Evolutionary conservation across 2,888 invertebrate genomes (phyloP), one percentile per base, ranked within the genome.

Genomic region (Platycnemis pennipes): DNA sequence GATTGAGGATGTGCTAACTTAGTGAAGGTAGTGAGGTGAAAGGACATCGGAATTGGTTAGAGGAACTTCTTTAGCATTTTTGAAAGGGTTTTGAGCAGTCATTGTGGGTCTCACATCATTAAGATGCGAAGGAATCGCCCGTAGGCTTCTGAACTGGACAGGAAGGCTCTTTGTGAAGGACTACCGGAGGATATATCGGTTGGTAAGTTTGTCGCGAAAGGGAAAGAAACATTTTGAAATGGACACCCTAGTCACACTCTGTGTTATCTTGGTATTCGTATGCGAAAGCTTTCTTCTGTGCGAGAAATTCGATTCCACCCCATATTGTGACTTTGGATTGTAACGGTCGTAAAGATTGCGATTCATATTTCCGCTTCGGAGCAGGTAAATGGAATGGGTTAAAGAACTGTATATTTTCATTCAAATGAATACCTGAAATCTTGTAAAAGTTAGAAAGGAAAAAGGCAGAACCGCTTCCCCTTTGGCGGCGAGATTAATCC

Each of bases 1-100:
- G 91, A 91, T 91, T 56, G 44, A 91, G 63, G 91, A 91, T 91
- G 91, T 91, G 91, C 44, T 91, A 91, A 91, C 63, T 91, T 91
- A 4, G 63, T 56, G 44, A 44, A 91, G 91, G 63, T 77, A 63
- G 11, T 63, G 91, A 19, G 63, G 69, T n/a, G 44, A 91, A 63
- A 91, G 91, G 63, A 63, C 37, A 37, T 77, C 1, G 77, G 77
- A 26, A 91, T 22, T 49, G 16, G 91, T 44, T 44, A 44, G 91
- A 63, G 53, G 44, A 91, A 69, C 69, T 63, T 91, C 63, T 77
- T 77, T 77, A 31, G 37, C 31, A 8, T 37, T 42, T 44, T 2
- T 13, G n/a, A 44, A 46, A 87, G 87, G 87, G 42, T 91, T 56
- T 91, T 91, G 89, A 63, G 63, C 2, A 42, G 63, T 63, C 56